phyloP scores from a whole-genome alignment of 2,888 invertebrate genomes.

The Eledona agricola region DNA sequence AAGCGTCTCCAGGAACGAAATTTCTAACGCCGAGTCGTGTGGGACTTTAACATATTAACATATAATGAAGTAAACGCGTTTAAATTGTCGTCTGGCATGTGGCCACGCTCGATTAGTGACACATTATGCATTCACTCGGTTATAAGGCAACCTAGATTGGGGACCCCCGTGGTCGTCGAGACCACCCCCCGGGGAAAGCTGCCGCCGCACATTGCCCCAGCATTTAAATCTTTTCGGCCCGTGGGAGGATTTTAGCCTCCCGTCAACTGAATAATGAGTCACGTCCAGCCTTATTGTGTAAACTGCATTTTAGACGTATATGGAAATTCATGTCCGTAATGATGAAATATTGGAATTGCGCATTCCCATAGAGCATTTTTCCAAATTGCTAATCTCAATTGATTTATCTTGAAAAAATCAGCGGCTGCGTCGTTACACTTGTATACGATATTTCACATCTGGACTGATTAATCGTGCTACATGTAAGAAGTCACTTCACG shows the following conservation, averaged over 20 bases:
- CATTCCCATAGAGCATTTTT: conserved; percentile 30
- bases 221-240: conserved; percentile 12
- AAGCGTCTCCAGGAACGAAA: background rate
- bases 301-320: conserved; percentile 49
- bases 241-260: conserved; percentile 24
- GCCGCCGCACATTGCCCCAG: conserved; percentile 3
- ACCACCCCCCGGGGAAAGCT: conserved; percentile 13
- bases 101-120: background rate
- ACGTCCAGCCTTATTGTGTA: conserved; percentile 45
- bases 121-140: conserved; percentile 12
- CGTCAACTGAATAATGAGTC: conserved; percentile 47
- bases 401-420: conserved; percentile 15
- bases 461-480: background rate
- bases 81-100: conserved; percentile 6
- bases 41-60: conserved; percentile 9
- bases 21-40: conserved; percentile 7
- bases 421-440: conserved; percentile 3
- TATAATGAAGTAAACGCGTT: conserved; percentile 18
- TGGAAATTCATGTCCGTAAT: conserved; percentile 47
- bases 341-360: conserved; percentile 46
- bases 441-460: too few relatives aligned
- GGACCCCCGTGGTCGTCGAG: conserved; percentile 1
- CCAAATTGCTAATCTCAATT: conserved; percentile 16
- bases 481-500: conserved; percentile 7
- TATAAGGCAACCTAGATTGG: conserved; percentile 4